Percentiles rank a stretch among this genome's conserved stretches.
Conservation (phyloP, 2,888 invertebrate species). For the Pecten maximus region DNA sequence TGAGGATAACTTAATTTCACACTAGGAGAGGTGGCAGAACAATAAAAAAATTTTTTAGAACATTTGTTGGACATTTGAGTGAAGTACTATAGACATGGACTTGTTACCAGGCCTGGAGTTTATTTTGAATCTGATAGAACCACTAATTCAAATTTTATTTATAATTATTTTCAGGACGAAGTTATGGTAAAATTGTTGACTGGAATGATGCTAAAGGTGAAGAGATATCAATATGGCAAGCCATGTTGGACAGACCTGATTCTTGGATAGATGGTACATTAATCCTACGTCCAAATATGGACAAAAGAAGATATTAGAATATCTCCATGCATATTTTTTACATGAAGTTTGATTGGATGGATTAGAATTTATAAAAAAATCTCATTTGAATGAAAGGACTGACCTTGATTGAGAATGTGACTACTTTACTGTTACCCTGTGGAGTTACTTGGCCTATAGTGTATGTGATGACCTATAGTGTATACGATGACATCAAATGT, state of each 20-base stretch:
- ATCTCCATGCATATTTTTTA: neutral
- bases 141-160: neutral
- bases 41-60: too few species aligned
- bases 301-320: conserved; percentile 64
- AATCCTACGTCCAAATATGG: conserved; percentile 88
- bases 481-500: neutral
- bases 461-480: neutral
- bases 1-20: too few species aligned
- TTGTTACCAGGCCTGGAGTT: too few species aligned
- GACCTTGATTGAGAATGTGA: neutral
- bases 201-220: conserved; percentile 98
- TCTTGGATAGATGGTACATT: conserved; percentile 98
- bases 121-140: too few species aligned
- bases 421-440: neutral
- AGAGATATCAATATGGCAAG: conserved; percentile 95
- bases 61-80: too few species aligned
- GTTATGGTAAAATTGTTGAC: conserved; percentile 92
- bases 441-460: neutral
- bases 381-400: neutral
- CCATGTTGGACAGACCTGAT: conserved; percentile 96
- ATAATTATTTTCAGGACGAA: conserved; percentile 88
- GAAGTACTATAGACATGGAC: too few species aligned
- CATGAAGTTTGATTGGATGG: neutral
- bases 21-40: too few species aligned
- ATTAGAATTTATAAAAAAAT: neutral